Conservation (phyloP, 2,113 vertebrate species). For the Tragelaphus strepsiceros region DNA sequence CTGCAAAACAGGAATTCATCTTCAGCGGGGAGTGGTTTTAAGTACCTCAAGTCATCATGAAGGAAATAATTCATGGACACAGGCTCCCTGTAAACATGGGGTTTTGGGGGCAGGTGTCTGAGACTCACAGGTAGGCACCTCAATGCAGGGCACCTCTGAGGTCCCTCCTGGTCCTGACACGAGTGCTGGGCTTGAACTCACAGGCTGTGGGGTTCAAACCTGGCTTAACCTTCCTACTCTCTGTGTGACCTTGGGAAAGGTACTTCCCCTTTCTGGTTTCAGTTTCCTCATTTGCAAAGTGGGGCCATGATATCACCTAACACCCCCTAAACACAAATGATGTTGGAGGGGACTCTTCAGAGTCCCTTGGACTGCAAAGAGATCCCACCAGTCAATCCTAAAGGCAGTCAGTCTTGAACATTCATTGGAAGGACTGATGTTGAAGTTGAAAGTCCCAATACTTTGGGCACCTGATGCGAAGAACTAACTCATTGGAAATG, state of each 20-base stretch:
- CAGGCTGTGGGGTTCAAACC: neutral
- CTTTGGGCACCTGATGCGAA: neutral
- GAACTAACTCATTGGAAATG: neutral
- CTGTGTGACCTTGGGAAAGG: neutral
- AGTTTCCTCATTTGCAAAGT: neutral
- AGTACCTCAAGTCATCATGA: neutral
- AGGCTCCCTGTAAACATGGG: neutral
- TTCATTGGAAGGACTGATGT: neutral
- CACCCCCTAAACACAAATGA: neutral
- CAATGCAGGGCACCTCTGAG: no score
- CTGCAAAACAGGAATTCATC: neutral
- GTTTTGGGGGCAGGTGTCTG: neutral
- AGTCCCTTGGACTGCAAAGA: neutral
- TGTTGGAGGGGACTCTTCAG: neutral
- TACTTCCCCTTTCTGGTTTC: conserved; percentile 20
- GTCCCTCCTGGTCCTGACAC: neutral
- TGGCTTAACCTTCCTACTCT: neutral
- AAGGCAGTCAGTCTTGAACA: neutral
- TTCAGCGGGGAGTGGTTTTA: neutral
- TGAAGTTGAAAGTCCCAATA: neutral
- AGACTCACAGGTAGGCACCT: neutral
- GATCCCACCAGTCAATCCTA: neutral
- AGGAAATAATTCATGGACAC: neutral
- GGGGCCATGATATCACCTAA: neutral
- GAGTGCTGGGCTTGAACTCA: neutral